Evolutionary conservation across 2,797 vertebrate genomes (phyloP).

Genomic region (Platalea minor): DNA sequence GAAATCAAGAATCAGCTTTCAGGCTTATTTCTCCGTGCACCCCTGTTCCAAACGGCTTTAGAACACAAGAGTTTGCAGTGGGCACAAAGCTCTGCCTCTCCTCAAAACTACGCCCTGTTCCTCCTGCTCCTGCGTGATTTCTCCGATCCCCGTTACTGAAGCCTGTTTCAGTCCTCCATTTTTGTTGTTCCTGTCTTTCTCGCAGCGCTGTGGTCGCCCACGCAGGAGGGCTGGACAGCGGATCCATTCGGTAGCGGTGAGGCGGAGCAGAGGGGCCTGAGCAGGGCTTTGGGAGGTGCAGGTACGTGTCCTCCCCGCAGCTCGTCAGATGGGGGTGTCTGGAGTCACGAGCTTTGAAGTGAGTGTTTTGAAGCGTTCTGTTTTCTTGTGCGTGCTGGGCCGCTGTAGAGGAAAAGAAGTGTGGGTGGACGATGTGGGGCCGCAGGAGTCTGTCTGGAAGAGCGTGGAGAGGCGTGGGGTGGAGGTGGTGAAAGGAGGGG

Average conservation of each 20-base stretch:
- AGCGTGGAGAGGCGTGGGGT: accelerated
- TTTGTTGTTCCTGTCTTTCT: background rate
- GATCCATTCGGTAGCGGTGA: background rate
- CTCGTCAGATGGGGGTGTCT: background rate
- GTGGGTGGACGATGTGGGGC: too few relatives aligned
- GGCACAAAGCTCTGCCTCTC: too few relatives aligned
- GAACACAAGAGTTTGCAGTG: background rate
- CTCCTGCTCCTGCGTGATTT: background rate
- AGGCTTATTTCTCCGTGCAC: background rate
- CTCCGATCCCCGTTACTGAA: background rate
- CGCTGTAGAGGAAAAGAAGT: accelerated
- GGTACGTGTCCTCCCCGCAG: background rate
- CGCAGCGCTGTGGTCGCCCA: background rate
- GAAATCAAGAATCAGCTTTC: background rate
- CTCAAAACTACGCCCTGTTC: background rate
- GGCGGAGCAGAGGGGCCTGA: background rate
- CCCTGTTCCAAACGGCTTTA: background rate
- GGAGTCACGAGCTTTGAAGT: background rate
- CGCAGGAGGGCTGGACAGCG: background rate
- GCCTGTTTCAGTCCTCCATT: background rate
- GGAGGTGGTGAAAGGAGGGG: background rate
- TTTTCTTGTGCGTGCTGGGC: accelerated
- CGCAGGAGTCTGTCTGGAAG: background rate
- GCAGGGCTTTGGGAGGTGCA: background rate
- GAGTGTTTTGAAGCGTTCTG: accelerated